Evolutionary conservation across 2,888 invertebrate genomes (phyloP), one percentile per base, ranked within the genome.

Genomic region (Eilema caniola): DNA sequence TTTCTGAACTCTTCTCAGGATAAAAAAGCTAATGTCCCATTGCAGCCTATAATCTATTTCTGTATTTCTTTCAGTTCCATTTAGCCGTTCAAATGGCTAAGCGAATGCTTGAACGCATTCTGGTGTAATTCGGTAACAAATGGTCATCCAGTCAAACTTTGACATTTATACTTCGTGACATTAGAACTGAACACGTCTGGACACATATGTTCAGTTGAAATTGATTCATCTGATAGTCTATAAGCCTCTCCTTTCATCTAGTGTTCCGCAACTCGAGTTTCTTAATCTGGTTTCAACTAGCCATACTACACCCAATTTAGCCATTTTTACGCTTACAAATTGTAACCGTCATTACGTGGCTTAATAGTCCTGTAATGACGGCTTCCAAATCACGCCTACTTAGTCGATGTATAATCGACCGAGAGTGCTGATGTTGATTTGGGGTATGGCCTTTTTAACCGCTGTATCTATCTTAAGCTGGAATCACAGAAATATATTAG

Each of bases 311-410:
- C 53, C 53, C 53, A 53, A 53, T 53, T 53, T 53, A 53, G 53
- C 53, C 53, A 53, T 53, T 53, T n/a, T 53, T 53, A 10, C 53
- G 53, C n/a, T 53, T 53, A 53, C 53, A 53, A 53, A 20, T 53
- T 53, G n/a, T 53, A n/a, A 53, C 53, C 53, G 53, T 53, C 53
- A 53, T 53, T 53, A 53, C 53, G 8, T n/a, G 53, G n/a, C 53
- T 53, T 53, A 53, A 53, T 53, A n/a, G 53, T n/a, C 53, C 53
- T 53, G 53, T 53, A 53, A 67, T 60, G 20, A 64, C 20, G n/a
- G 37, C 37, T 28, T n/a, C 37, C 60, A 67, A 60, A 53, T 47
- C 60, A 37, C 61, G 61, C 61, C 61, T 47, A 61, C 59, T 47
- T 53, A 53, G 53, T n/a, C 53, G 53, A n/a, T 53, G 53, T 53